Conservation (phyloP, 2,888 invertebrate genomes). For the Tenthredo notha region DNA sequence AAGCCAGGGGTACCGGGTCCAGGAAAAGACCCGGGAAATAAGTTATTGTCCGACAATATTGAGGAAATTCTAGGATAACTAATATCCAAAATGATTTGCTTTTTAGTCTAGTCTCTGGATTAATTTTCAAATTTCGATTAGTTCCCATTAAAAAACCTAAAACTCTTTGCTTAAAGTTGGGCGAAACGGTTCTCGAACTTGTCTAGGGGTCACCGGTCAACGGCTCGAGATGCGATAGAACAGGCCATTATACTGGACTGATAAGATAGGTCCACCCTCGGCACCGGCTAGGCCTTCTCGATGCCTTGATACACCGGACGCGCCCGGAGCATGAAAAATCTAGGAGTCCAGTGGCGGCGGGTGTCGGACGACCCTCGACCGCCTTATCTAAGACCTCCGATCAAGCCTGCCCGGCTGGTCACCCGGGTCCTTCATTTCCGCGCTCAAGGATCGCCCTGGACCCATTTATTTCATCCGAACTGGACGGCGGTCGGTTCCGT, state of each 20-base stretch:
- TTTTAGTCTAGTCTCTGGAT: not conserved
- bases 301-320: constrained; percentile 75
- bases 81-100: not conserved
- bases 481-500: constrained; percentile 15
- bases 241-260: constrained; percentile 74
- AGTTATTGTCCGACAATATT: constrained; percentile 16
- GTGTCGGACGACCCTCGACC: constrained; percentile 63
- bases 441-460: constrained; percentile 70
- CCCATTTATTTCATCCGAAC: constrained; percentile 71
- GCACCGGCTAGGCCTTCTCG: constrained; percentile 54
- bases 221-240: constrained; percentile 76
- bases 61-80: constrained; percentile 32
- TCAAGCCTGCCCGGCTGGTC: constrained; percentile 70
- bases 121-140: not conserved
- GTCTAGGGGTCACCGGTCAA: constrained; percentile 73
- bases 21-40: constrained; percentile 10
- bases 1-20: not conserved
- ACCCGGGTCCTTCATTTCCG: constrained; percentile 75
- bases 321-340: constrained; percentile 75
- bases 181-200: constrained; percentile 63
- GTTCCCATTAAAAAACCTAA: not conserved
- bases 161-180: not conserved
- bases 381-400: constrained; percentile 75
- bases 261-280: constrained; percentile 71
- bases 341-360: constrained; percentile 65